A percentile compares a stretch with the other conserved stretches of the same genome.
Conservation (phyloP, 2,888 invertebrate genomes). For the Tipula confusa region DNA sequence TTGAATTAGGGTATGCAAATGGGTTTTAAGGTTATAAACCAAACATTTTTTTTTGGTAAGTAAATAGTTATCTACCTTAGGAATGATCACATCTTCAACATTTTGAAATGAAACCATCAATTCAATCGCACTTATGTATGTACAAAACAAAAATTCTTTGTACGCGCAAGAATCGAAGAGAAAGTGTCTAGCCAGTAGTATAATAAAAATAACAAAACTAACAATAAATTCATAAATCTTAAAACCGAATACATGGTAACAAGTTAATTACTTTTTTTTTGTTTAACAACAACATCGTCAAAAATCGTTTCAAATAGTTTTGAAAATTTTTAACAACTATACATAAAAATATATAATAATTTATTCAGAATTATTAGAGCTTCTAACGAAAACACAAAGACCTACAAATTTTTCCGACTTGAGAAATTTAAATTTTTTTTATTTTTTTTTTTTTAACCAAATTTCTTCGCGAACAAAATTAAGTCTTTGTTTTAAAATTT, state of each 20-base stretch:
- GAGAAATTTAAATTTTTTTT: background rate
- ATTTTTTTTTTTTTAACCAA: too few species aligned
- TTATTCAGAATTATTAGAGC: conserved; percentile 20
- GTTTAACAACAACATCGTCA: background rate
- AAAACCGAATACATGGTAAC: background rate
- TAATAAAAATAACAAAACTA: background rate
- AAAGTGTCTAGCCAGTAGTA: conserved; percentile 14
- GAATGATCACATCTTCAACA: background rate
- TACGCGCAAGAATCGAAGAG: background rate
- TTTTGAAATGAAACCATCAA: background rate
- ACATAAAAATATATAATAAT: background rate
- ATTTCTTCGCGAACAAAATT: conserved; percentile 3
- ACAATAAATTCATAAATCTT: conserved; percentile 3
- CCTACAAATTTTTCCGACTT: background rate
- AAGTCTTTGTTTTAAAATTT: conserved; percentile 16
- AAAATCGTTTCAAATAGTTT: background rate
- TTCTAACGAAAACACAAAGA: background rate
- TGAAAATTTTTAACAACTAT: background rate
- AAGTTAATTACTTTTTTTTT: background rate
- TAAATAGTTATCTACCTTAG: background rate
- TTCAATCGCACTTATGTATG: too few species aligned
- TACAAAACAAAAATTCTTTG: background rate
- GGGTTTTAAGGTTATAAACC: conserved; percentile 12
- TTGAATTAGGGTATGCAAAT: background rate
- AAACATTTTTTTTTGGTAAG: background rate